A percentile compares a stretch with the other conserved stretches of the same genome.
These are phyloP conservation scores for Sebastes paucispinis DNA, from an alignment of 2,797 vertebrate species.

Conservation along the genomic window DNA sequence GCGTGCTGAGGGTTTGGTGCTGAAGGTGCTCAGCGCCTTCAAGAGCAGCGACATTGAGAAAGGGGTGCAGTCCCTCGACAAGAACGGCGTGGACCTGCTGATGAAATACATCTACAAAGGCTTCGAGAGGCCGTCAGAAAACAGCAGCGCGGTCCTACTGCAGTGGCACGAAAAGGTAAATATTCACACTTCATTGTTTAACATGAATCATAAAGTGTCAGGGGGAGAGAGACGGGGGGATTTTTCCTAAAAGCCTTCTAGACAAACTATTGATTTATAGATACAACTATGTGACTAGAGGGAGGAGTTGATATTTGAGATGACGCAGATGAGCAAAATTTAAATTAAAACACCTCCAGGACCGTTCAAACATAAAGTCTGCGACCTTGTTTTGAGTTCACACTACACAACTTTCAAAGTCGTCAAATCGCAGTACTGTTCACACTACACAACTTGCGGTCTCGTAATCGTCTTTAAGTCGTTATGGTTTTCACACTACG, in stretches of 20 bases:
- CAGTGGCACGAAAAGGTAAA: conserved; percentile 98
- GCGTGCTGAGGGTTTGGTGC: conserved; percentile 92
- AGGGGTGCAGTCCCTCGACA: conserved; percentile 94
- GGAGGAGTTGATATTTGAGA: neutral
- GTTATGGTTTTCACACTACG: no score
- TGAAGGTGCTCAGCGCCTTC: conserved; percentile 97
- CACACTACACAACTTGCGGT: no score
- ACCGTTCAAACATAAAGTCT: neutral
- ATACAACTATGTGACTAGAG: neutral
- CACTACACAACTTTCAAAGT: no score
- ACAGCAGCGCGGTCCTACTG: conserved; percentile 94
- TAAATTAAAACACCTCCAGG: neutral
- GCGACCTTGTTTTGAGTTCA: neutral
- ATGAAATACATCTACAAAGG: conserved; percentile 99
- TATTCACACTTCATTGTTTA: no score
- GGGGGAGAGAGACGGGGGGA: no score
- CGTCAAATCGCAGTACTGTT: no score
- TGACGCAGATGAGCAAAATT: neutral
- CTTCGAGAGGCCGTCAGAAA: conserved; percentile 96
- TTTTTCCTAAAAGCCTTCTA: fast-evolving
- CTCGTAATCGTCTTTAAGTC: no score
- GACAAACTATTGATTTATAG: neutral
- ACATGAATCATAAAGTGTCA: neutral
- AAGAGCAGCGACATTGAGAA: conserved; percentile 98
- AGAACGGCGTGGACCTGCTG: conserved; percentile 93